Evolutionary conservation across 2,888 invertebrate species (phyloP), one percentile per base, ranked within the genome.

Genomic region (Incurvaria masculella): DNA sequence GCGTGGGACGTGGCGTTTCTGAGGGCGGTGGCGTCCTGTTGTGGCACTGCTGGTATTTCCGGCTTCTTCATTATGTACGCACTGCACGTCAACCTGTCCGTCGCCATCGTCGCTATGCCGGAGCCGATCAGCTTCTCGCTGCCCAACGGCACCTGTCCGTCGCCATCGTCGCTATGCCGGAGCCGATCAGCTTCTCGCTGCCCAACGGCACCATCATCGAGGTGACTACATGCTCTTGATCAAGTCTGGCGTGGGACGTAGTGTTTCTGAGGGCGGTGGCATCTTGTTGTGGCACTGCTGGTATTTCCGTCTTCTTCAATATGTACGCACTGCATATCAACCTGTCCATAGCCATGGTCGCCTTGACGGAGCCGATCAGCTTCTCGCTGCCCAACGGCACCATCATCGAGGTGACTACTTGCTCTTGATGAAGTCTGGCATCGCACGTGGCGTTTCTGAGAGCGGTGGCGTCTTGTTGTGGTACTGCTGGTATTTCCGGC

Each of bases 91-190:
- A 91, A 90, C 67, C 73, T 93, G 54, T 90, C 89, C 61, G 87
- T 93, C 45, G 91, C 89, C 21, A 86, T 93, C 56, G 89, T 92
- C 43, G 89, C 89, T 48, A 93, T 92, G 92, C 88, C 85, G 0
- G 80, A 83, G 58, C 73, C 82, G 52, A 70, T 72, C 53, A 80
- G 73, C n/a, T 67, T 72, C 16, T 59, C 64, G 14, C 65, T 74
- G 51, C n/a, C n/a, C n/a, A n/a, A n/a, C n/a, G n/a, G n/a, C n/a
- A n/a, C n/a, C n/a, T 97, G 54, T 94, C 94, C 55, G 91, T 97
- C 16, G 95, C 94, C 3, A 91, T 97, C 55, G 94, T 97, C 41
- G 93, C 94, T 52, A 97, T 97, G 96, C 92, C 89, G 0, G 85
- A 88, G 59, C 82, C 86, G 20, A 74, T 82, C 51, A 83, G 81